phyloP scores from a whole-genome alignment of 2,888 invertebrate genomes.

The Mesopsocus fuscifrons region DNA sequence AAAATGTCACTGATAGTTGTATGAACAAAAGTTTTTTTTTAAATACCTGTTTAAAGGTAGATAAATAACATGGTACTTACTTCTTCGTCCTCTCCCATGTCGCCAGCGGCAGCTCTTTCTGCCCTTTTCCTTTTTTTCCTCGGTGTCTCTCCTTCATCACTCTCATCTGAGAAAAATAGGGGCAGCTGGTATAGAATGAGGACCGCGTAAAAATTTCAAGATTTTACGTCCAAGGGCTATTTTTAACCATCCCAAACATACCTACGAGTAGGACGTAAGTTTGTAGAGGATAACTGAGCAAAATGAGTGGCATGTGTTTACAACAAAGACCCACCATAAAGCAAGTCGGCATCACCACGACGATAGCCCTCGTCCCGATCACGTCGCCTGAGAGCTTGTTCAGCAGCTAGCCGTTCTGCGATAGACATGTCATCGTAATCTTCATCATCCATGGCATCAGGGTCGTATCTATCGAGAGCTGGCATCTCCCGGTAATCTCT shows the following conservation, averaged over 20 bases:
- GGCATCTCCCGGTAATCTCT: constrained; percentile 96
- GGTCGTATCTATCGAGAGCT: constrained; percentile 83
- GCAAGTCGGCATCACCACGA: constrained; percentile 63
- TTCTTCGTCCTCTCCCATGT: constrained; percentile 48
- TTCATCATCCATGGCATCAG: constrained; percentile 61
- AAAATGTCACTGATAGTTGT: neutral
- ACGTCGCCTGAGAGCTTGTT: constrained; percentile 64
- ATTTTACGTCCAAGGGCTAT: no score
- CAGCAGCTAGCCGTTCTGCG: constrained; percentile 76
- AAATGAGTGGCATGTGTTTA: no score
- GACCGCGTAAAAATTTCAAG: no score
- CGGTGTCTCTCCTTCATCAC: constrained; percentile 53
- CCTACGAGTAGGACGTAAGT: no score
- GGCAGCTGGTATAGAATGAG: no score
- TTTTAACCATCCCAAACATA: no score
- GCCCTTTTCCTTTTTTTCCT: constrained; percentile 53
- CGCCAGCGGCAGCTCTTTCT: constrained; percentile 71
- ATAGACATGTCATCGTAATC: constrained; percentile 77
- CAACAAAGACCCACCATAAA: constrained; percentile 61
- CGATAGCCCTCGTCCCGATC: constrained; percentile 61
- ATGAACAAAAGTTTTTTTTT: neutral
- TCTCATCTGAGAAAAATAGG: constrained; percentile 39
- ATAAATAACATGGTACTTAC: constrained; percentile 23
- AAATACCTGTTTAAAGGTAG: neutral
- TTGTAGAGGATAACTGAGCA: no score